Percentiles rank a stretch among this genome's conserved stretches.
Conservation (phyloP, 2,797 vertebrate species). For the Dermochelys coriacea region DNA sequence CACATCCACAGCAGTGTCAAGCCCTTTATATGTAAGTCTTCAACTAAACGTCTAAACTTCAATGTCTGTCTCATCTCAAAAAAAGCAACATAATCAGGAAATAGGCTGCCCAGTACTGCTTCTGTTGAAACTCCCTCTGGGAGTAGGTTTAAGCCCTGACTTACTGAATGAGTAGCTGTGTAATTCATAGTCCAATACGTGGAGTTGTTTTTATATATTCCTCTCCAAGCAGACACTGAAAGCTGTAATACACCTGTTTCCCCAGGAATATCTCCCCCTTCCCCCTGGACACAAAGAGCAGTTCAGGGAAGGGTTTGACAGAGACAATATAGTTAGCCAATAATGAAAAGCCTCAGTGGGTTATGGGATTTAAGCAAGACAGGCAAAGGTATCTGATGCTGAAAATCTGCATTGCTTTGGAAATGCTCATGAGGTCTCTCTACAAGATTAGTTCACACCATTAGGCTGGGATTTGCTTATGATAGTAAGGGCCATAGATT, state of each 20-base stretch:
- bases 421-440: neutral
- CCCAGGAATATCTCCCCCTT: constrained; percentile 11
- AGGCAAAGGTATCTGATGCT: constrained; percentile 11
- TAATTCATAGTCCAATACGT: neutral
- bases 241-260: constrained; percentile 25
- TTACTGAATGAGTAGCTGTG: neutral
- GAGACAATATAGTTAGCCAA: constrained; percentile 13
- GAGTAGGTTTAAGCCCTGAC: neutral
- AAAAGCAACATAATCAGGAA: constrained; percentile 31
- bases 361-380: neutral
- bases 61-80: constrained; percentile 51
- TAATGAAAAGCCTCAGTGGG: neutral
- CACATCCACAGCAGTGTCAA: constrained; percentile 99
- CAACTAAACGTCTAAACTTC: constrained; percentile 73
- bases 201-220: constrained; percentile 18
- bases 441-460: neutral
- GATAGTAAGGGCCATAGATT: neutral
- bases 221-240: constrained; percentile 36
- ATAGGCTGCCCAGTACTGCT: neutral
- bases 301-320: neutral
- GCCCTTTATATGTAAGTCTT: constrained; percentile 99
- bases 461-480: constrained; percentile 1
- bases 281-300: neutral
- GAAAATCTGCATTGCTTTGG: constrained; percentile 40
- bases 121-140: neutral